These are phyloP conservation scores for Heterodera filipjevi DNA, from an alignment of 2,888 invertebrate species.

Conservation along the genomic window DNA sequence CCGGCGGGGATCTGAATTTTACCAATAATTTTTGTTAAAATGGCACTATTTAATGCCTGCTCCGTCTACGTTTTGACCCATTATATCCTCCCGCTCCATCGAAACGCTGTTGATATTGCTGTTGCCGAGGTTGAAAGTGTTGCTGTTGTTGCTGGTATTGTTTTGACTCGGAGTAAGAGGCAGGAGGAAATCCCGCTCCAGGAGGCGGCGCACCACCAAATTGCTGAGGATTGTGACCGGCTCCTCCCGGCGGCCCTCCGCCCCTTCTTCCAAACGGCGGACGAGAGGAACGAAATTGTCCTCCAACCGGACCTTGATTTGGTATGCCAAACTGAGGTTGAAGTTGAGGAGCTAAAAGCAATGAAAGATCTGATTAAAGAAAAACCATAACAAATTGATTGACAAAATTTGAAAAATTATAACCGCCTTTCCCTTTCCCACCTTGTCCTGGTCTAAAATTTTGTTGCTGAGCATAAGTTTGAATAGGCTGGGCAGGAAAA, in stretches of 20 bases:
- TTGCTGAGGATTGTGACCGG: not conserved
- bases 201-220: not conserved
- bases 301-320: not conserved
- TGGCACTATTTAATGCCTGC: not conserved
- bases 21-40: not conserved
- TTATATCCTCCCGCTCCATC: not conserved
- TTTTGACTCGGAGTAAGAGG: conserved; percentile 3
- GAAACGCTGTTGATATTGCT: not conserved
- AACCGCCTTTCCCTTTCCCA: not conserved
- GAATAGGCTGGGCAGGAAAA: not conserved
- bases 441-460: not conserved
- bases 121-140: not conserved
- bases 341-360: not conserved
- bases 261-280: conserved; percentile 9
- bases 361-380: not conserved
- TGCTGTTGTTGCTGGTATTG: conserved; percentile 5
- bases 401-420: not conserved
- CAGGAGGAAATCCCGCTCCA: not conserved
- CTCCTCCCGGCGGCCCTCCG: not conserved
- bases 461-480: not conserved
- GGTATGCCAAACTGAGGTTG: not conserved
- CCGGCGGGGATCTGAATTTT: conserved; percentile 8
- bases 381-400: not conserved
- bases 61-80: not conserved
- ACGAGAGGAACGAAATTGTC: not conserved